Base-by-base conservation (phyloP, 2,113 vertebrate genomes). In the Halichoerus grypus region DNA sequence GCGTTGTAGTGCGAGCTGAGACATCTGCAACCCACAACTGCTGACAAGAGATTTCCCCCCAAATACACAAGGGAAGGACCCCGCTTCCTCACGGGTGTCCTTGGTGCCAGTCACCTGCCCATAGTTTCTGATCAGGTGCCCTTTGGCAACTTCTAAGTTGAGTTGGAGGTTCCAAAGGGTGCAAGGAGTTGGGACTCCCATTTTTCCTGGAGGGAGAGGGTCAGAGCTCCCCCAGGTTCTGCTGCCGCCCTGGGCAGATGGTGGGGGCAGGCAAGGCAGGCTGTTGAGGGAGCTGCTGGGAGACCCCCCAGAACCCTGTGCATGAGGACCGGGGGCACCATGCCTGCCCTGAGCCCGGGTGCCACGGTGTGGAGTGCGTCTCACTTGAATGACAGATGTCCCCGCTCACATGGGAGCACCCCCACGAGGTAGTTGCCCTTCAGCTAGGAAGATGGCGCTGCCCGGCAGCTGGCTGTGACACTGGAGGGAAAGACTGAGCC, bases 1-100 rank as follows among this genome's bases (percentile, higher is more conserved):
- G 16, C 36, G 0, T 33, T 2, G 2, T 5, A 3, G 5, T 3
- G 36, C 51, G 4, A 7, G 14, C 16, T 14, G 53, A 22, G 14
- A 24, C 63, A 28, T 61, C 53, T 51, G 53, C 8, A 2, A 31
- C 5, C 83, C 11, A 21, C 46, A 46, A 26, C 33, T 69, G 51
- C 22, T 39, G 16, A 21, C 71, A 67, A 28, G 51, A 4, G 53
- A 4, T 42, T n/a, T 18, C 5, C 24, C 59, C 49, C 69, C 13
- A 6, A 67, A 67, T 31, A 9, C 31, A 7, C 26, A 33, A 24
- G 0, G 51, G 82, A 36, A 22, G 55, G 1, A 49, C 31, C 2
- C 49, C 76, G 61, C 39, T 80, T 79, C 21, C 61, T 67, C 31
- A 0, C 2, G 49, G 71, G 26, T n/a, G 21, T 19, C 21, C 15